phyloP scores from a whole-genome alignment of 2,888 invertebrate genomes.

The Anodontia alba region DNA sequence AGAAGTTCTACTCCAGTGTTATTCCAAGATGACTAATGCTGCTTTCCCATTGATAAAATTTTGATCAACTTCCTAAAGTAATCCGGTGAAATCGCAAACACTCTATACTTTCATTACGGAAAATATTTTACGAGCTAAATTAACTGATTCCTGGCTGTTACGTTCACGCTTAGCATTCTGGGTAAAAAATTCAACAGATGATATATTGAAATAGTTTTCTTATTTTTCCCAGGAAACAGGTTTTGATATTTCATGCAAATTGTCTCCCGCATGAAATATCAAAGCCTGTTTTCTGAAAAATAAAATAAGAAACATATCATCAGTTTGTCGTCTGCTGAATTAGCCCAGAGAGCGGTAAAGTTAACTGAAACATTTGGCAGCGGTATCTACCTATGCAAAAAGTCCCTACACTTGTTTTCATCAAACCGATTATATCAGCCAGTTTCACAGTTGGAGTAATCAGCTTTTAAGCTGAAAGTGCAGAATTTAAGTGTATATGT shows the following conservation, averaged over 20 bases:
- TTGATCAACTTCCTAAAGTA: neutral
- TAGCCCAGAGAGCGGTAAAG: neutral
- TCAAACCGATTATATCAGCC: constrained; percentile 8
- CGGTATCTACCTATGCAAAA: neutral
- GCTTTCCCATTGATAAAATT: neutral
- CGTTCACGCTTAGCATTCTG: too few species aligned
- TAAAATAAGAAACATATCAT: too few species aligned
- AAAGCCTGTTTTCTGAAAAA: too few species aligned
- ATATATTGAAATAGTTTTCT: too few species aligned
- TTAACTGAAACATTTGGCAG: neutral
- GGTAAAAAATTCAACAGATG: too few species aligned
- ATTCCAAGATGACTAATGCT: neutral
- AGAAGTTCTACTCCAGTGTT: neutral
- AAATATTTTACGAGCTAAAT: constrained; percentile 3
- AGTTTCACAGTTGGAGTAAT: neutral
- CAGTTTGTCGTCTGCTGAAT: too few species aligned
- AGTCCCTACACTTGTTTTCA: neutral
- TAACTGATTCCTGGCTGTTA: constrained; percentile 3
- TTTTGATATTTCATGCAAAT: too few species aligned
- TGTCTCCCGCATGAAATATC: too few species aligned
- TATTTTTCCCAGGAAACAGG: too few species aligned
- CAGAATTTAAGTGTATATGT: neutral
- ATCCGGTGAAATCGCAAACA: neutral
- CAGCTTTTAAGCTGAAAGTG: constrained; percentile 18
- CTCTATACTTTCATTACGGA: neutral